Conservation (phyloP, 2,888 invertebrate genomes). For the Odontothrips loti region DNA sequence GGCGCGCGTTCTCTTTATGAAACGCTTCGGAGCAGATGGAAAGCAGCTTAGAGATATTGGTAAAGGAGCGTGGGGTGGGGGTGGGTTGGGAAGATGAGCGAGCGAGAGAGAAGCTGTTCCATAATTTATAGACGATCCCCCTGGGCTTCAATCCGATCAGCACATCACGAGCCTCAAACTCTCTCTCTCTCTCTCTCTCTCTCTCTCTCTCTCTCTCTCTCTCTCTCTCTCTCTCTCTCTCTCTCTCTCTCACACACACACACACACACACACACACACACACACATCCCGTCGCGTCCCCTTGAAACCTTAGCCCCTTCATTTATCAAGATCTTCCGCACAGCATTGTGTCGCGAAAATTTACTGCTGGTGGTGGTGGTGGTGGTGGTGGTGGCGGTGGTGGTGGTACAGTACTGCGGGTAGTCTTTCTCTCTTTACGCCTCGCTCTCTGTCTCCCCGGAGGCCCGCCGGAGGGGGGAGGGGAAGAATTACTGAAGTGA, state of each 20-base stretch:
- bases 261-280: neutral
- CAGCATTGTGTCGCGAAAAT: constrained; percentile 24
- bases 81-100: too few relatives aligned
- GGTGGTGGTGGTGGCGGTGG: neutral
- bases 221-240: too few relatives aligned
- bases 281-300: neutral
- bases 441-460: too few relatives aligned
- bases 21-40: too few relatives aligned
- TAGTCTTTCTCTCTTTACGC: neutral
- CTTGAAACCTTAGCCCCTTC: constrained; percentile 24
- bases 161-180: neutral
- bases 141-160: constrained; percentile 7
- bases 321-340: constrained; percentile 23
- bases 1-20: too few relatives aligned
- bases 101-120: neutral
- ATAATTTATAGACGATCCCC: constrained; percentile 17
- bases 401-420: neutral
- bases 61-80: too few relatives aligned
- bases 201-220: too few relatives aligned
- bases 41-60: too few relatives aligned
- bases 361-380: constrained; percentile 18
- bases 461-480: neutral
- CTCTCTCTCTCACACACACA: too few relatives aligned
- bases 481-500: constrained; percentile 14
- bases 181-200: too few relatives aligned